Base-by-base conservation (phyloP, 2,113 vertebrate genomes). In the Tyrannus savana region DNA sequence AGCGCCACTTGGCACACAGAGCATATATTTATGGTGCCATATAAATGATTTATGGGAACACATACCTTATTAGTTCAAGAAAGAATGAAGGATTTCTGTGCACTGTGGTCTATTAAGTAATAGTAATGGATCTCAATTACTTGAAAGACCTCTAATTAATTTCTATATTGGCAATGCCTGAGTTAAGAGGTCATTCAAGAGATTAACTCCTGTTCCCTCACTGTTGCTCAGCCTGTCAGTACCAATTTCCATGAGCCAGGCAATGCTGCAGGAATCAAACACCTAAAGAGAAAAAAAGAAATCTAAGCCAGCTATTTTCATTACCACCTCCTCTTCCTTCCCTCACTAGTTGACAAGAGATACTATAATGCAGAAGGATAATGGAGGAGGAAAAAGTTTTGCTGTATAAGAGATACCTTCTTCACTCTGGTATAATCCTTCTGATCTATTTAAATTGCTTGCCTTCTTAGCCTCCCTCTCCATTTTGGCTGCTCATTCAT, bases 81-180 rank as follows among this genome's bases (percentile, higher is more conserved):
- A 91, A 88, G 82, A 96, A 85, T 69, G 68, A 91, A 93, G 35
- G 33, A 90, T 90, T 91, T 74, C 74, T 80, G 47, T 52, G 46
- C 22, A 14, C 78, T 77, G 55, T 88, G 82, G 67, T 77, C 55
- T 77, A 89, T 93, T 96, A 95, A 96, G 77, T 94, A 87, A 83
- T 83, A 95, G 87, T 74, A 94, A 97, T 90, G 78, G 87, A 84
- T 93, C 90, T 85, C 79, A 89, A 88, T 95, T 94, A 94, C 78
- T 88, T 88, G 75, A 94, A 96, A 91, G 90, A 77, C 82, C 35
- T 93, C 39, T 95, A 95, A 96, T 95, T 93, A 96, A 94, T 95
- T 91, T 93, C 78, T 77, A 4, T 93, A 90, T 91, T 96, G 87
- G 93, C 93, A 94, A 77, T n/a, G 35, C 59, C 62, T 49, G 84